These are phyloP conservation scores for Neopipo cinnamomea DNA, from an alignment of 2,113 vertebrate genomes.

Conservation along the genomic window DNA sequence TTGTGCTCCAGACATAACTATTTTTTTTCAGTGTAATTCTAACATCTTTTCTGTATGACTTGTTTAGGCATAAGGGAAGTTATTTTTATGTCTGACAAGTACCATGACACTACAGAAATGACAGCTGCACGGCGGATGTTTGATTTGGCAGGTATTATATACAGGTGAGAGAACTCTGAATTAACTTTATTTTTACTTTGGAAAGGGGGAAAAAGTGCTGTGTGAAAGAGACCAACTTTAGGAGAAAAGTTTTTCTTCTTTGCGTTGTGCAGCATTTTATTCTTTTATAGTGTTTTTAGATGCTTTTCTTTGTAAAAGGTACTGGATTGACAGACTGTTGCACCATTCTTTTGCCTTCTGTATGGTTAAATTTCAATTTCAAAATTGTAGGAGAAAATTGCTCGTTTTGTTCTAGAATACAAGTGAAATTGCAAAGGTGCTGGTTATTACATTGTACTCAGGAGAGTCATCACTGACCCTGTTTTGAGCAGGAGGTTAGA, in stretches of 20 bases:
- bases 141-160: constrained; percentile 80
- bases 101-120: constrained; percentile 84
- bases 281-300: background rate
- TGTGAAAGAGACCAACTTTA: background rate
- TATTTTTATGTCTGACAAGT: constrained; percentile 94
- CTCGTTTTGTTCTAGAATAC: background rate
- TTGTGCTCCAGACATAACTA: background rate
- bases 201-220: background rate
- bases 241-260: background rate
- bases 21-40: background rate
- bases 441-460: background rate
- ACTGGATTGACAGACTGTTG: background rate
- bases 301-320: background rate
- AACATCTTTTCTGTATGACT: background rate
- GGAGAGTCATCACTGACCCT: background rate
- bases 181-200: background rate
- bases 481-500: background rate
- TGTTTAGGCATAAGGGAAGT: constrained; percentile 89
- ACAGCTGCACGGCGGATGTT: constrained; percentile 86
- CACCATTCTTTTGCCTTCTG: background rate
- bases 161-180: constrained; percentile 75
- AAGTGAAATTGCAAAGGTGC: background rate
- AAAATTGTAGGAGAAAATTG: background rate
- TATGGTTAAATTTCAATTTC: background rate
- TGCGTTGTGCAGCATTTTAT: background rate